Percentiles rank a stretch among this genome's conserved stretches.
phyloP scores from a whole-genome alignment of 2,797 vertebrate genomes.

The Allobates femoralis region DNA sequence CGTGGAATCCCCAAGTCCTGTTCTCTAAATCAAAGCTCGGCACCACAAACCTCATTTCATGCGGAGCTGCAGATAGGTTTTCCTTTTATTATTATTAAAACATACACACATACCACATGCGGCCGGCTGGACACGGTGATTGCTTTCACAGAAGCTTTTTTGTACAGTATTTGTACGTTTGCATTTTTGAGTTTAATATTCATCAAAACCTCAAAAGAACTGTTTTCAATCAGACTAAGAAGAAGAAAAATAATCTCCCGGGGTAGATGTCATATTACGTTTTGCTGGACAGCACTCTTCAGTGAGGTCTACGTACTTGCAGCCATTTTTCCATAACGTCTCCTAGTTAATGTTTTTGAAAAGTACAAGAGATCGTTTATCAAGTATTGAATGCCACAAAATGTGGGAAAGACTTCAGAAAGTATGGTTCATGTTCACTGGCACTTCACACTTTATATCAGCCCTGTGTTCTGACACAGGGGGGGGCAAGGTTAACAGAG shows the following conservation, averaged over 20 bases:
- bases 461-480: not conserved
- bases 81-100: constrained; percentile 72
- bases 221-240: constrained; percentile 3
- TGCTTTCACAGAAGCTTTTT: constrained; percentile 73
- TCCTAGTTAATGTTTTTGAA: not conserved
- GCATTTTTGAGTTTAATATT: constrained; percentile 47
- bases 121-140: constrained; percentile 74
- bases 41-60: constrained; percentile 73
- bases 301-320: not conserved
- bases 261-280: not conserved
- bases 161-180: constrained; percentile 66
- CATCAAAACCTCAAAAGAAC: constrained; percentile 33
- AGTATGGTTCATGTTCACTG: not conserved
- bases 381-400: not conserved
- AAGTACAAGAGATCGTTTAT: not conserved
- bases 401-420: not conserved
- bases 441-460: not conserved
- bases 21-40: constrained; percentile 71
- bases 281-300: not conserved
- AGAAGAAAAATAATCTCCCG: not conserved
- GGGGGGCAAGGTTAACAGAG: not conserved
- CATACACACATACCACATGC: constrained; percentile 74
- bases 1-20: constrained; percentile 70
- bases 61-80: constrained; percentile 69
- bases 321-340: not conserved